Evolutionary conservation across 37 sponge, comb jelly and placozoan species (phyloP), one percentile per base, ranked within the genome.

Genomic region (Amphimedon queenslandica): DNA sequence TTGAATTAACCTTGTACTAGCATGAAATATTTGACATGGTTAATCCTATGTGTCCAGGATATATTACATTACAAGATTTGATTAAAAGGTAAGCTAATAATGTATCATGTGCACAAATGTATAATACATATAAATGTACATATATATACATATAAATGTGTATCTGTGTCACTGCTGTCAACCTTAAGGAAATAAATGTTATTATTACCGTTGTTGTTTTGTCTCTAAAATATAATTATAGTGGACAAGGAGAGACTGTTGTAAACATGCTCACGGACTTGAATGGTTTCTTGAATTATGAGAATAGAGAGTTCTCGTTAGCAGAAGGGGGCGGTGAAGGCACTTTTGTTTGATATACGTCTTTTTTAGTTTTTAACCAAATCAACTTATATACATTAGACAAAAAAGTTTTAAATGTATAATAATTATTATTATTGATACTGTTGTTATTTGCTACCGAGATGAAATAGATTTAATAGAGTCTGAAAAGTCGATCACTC

Each of bases 11-110:
- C 30, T 34, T 76, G 13, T 23, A 68, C 21, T 72, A 95, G 92
- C 89, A 97, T 67, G 99, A 97, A 60, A 91, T 97, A 56, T 97
- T 91, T 80, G 99, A 97, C 73, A 97, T 97, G 99, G 88, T 97
- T 23, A 97, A 97, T 55, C 99, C 99, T 27, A 66, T 30, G 2
- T 53, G 88, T 33, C 86, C 92, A 2, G 76, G 70, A 3, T 39
- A 55, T 1, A 97, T 97, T 28, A 91, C 94, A 0, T 83, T 94
- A 8, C 86, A 94, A 47, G 99, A 97, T 53, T 70, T 97, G 31
- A 88, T 87, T 31, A 76, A 27, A 55, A 85, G 90, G 90, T 89
- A 42, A 28, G 51, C n/a, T n/a, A n/a, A n/a, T n/a, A n/a, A n/a
- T n/a, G n/a, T n/a, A n/a, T n/a, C n/a, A n/a, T n/a, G n/a, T n/a